Base-by-base conservation (phyloP, 2,113 vertebrate genomes). In the Paradoxurus hermaphroditus region DNA sequence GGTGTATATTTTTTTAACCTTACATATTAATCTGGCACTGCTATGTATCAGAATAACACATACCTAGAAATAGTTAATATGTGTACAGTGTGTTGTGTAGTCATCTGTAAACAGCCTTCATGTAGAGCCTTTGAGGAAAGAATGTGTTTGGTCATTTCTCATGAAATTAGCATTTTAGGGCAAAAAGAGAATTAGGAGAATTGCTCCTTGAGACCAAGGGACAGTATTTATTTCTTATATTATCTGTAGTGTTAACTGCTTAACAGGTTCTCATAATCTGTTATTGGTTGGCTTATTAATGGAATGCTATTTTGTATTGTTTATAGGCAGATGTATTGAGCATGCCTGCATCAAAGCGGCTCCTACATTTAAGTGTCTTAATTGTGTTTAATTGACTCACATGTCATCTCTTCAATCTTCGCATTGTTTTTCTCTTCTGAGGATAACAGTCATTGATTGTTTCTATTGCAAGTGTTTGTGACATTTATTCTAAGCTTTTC, bases 71-170 rank as follows among this genome's bases (percentile, higher is more conserved):
- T 67, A 34, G 49, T 93, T 91, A 95, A 70, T 65, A 75, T 36
- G 25, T 70, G 3, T 92, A 92, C 72, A 44, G 44, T 92, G 21
- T 81, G 21, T 89, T 87, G 90, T 81, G 25, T 23, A 82, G 59
- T 72, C 2, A 36, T 82, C 25, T 59, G n/a, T 96, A 70, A 95
- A 72, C 31, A 41, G 36, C 31, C 13, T 41, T 83, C 23, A 39
- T 44, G 11, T 31, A 65, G 59, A 90, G 21, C 5, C 89, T 89
- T 89, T 70, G 27, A 86, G 65, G 5, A 65, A 88, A 77, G 53
- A 97, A 75, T 63, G 5, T 62, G 34, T 78, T 90, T 94, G 81
- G 4, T 92, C 7, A 85, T 96, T 93, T 95, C 39, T 39, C 1
- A 1, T 85, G 7, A 93, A 91, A 95, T 93, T 91, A 81, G 5